These are phyloP conservation scores for Melieria picta DNA, from an alignment of 2,888 invertebrate species.

Conservation along the genomic window DNA sequence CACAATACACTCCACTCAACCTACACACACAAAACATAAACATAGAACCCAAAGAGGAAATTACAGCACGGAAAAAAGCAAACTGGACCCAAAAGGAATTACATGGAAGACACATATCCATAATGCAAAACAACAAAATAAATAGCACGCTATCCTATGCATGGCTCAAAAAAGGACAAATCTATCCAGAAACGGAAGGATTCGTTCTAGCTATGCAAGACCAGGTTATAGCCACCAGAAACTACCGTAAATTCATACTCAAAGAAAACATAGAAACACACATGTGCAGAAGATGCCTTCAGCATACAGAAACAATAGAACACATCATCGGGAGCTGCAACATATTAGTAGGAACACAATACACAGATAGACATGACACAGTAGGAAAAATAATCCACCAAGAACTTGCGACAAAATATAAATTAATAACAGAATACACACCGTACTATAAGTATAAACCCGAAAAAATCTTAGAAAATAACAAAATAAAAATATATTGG, in stretches of 20 bases:
- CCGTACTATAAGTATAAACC: neutral
- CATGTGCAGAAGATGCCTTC: neutral
- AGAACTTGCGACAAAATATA: conserved; percentile 12
- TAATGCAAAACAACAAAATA: too few relatives aligned
- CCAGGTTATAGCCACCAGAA: conserved; percentile 15
- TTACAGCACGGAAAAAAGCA: too few relatives aligned
- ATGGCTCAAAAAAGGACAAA: conserved; percentile 1
- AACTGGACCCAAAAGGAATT: too few relatives aligned
- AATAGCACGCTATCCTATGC: neutral
- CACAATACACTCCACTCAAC: too few relatives aligned
- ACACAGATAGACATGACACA: neutral
- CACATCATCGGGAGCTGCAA: conserved; percentile 4
- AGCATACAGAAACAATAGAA: conserved; percentile 15
- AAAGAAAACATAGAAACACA: neutral
- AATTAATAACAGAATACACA: neutral
- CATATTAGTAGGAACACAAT: neutral
- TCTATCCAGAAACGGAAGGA: conserved; percentile 10
- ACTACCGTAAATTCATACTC: conserved; percentile 9
- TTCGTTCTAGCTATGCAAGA: conserved; percentile 17
- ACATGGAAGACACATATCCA: too few relatives aligned
- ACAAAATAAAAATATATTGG: neutral
- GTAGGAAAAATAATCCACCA: conserved; percentile 16
- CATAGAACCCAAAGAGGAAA: too few relatives aligned
- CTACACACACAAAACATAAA: too few relatives aligned
- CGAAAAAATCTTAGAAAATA: neutral